Evolutionary conservation across 2,888 invertebrate genomes (phyloP).

Genomic region (Cistogaster globosa): DNA sequence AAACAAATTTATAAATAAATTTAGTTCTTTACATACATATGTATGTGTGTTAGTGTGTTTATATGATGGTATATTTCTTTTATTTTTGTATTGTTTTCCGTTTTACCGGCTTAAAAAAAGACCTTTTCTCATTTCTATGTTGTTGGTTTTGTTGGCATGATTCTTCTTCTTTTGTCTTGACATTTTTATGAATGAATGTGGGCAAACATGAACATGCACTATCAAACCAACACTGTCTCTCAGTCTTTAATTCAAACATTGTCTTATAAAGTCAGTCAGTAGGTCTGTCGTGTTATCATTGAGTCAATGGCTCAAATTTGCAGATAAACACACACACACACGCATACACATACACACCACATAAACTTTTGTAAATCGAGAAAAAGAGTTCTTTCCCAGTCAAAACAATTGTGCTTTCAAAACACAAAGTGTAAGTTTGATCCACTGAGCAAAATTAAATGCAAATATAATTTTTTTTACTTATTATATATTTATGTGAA

Average conservation of each 20-base stretch:
- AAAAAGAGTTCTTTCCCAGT: not conserved
- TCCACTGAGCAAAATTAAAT: not conserved
- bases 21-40: too few relatives aligned
- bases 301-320: conserved; percentile 46
- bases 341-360: not conserved
- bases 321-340: not conserved
- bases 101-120: conserved; percentile 56
- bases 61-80: conserved; percentile 2
- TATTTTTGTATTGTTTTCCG: conserved; percentile 45
- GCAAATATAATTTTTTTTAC: not conserved
- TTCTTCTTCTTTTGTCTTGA: conserved; percentile 59
- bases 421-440: not conserved
- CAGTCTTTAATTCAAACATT: conserved; percentile 4
- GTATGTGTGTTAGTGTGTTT: not conserved
- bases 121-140: conserved; percentile 50
- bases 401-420: not conserved
- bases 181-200: conserved; percentile 65
- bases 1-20: conserved; percentile 1
- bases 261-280: conserved; percentile 47
- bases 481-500: too few relatives aligned
- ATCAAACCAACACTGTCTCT: conserved; percentile 9
- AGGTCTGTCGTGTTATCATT: conserved; percentile 45
- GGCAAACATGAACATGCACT: conserved; percentile 45
- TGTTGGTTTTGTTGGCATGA: conserved; percentile 42
- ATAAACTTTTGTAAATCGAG: conserved; percentile 10